A percentile compares a stretch with the other conserved stretches of the same genome.
These are phyloP conservation scores for Stomatorhinus ivindoensis DNA, from an alignment of 2,113 vertebrate genomes.

Conservation along the genomic window DNA sequence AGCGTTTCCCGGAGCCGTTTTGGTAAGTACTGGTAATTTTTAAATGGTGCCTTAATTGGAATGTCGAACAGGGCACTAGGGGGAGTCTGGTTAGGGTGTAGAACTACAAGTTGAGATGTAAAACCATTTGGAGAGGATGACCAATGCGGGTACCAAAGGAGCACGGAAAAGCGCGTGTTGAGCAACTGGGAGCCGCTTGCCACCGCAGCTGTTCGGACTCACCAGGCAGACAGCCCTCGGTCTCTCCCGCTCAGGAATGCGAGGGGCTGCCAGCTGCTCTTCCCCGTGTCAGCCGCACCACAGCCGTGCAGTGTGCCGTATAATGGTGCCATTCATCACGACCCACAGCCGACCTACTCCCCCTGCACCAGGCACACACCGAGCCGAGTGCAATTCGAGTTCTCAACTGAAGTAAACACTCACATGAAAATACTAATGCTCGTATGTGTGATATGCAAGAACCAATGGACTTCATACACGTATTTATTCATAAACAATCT, in stretches of 20 bases:
- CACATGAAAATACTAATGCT: neutral
- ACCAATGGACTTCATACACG: neutral
- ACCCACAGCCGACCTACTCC: neutral
- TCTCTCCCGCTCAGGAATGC: constrained; percentile 18
- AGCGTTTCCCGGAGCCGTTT: neutral
- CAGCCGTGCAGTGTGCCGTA: neutral
- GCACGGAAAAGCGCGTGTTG: neutral
- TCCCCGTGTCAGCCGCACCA: neutral
- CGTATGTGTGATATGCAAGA: neutral
- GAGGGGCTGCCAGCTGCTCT: constrained; percentile 16
- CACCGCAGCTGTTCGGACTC: neutral
- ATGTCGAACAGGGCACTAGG: neutral
- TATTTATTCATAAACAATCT: neutral
- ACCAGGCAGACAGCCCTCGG: neutral
- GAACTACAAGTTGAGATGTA: neutral
- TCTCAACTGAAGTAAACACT: neutral
- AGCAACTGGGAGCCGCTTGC: neutral
- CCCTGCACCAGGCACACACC: neutral
- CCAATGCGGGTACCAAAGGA: neutral
- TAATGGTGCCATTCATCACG: constrained; percentile 23
- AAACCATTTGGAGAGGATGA: neutral
- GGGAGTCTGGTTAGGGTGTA: neutral
- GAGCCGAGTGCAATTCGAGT: neutral
- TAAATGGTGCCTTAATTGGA: neutral
- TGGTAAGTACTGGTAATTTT: neutral